Evolutionary conservation across 1,140 invertebrate genomes (phyloP).

Genomic region (Limonius californicus): DNA sequence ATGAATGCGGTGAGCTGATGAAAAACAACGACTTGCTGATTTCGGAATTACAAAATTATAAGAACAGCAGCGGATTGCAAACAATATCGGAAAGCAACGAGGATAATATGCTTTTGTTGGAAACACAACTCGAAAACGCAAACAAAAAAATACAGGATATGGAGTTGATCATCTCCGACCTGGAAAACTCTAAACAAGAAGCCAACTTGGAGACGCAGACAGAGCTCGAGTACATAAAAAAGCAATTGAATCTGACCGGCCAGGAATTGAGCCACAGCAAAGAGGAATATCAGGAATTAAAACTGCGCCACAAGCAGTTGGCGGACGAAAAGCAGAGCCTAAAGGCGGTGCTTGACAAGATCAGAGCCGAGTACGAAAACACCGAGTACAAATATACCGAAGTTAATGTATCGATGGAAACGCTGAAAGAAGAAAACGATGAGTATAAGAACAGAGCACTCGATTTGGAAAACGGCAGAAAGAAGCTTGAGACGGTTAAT

Average conservation of each 20-base stretch:
- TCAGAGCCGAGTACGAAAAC: slow-evolving; percentile 51
- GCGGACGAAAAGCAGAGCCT: slow-evolving; percentile 38
- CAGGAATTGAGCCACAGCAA: slow-evolving; percentile 26
- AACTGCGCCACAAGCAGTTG: slow-evolving; percentile 40
- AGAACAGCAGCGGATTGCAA: slow-evolving; percentile 58
- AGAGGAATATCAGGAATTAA: slow-evolving; percentile 42
- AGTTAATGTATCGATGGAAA: slow-evolving; percentile 37
- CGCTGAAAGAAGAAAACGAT: slow-evolving; percentile 38
- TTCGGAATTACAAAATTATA: slow-evolving; percentile 57
- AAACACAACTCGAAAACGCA: slow-evolving; percentile 54
- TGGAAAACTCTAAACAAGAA: slow-evolving; percentile 26
- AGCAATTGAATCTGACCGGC: slow-evolving; percentile 25
- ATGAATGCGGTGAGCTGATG: slow-evolving; percentile 61
- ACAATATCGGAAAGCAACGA: slow-evolving; percentile 65
- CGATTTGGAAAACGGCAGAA: slow-evolving; percentile 43
- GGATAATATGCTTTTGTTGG: slow-evolving; percentile 57
- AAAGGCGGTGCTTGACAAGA: slow-evolving; percentile 41
- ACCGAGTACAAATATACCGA: slow-evolving; percentile 46
- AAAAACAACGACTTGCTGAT: slow-evolving; percentile 64
- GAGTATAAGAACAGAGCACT: slow-evolving; percentile 40
- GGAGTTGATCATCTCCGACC: slow-evolving; percentile 31
- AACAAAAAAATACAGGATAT: slow-evolving; percentile 40
- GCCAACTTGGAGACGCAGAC: slow-evolving; percentile 19
- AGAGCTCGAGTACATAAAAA: slow-evolving; percentile 23
- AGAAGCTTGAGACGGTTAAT: slow-evolving; percentile 38